Evolutionary conservation across 2,888 invertebrate genomes (phyloP), one percentile per base, ranked within the genome.

Genomic region (Physocephala rufipes): DNA sequence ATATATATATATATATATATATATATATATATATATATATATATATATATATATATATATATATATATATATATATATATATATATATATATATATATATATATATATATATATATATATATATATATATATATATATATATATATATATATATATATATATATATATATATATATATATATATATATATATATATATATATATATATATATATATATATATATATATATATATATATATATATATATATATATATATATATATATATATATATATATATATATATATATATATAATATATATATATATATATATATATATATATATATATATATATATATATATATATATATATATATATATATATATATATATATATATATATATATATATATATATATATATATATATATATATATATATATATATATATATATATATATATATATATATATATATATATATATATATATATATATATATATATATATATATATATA

Each of bases 1-100:
- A 45, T 45, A 45, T 45, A 45, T 45, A 45, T 45, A 45, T 45
- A 45, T 45, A 45, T 45, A 45, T 45, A 45, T 45, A 45, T 45
- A 45, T 45, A 45, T 45, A 45, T 45, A 45, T 45, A 45, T 45
- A 45, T 45, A 45, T 45, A 45, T 45, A 45, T 45, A 45, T 45
- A 45, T 45, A 45, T 45, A 45, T 45, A 45, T 45, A 45, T 45
- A 45, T 45, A 45, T 45, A 45, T 45, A 45, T 45, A 45, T 45
- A 45, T 45, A 45, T 45, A 45, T 45, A 15, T 45, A 45, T 45
- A 45, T 45, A 45, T 45, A 45, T 45, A 15, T 45, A 45, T 45
- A 45, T 45, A 45, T 15, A 45, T 45, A 45, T 45, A 45, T 45
- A 45, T 45, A 45, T 45, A 45, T 45, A 45, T 45, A 45, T 45